Evolutionary conservation across 2,888 invertebrate genomes (phyloP), one percentile per base, ranked within the genome.

Genomic region (Drosophila prostipennis): DNA sequence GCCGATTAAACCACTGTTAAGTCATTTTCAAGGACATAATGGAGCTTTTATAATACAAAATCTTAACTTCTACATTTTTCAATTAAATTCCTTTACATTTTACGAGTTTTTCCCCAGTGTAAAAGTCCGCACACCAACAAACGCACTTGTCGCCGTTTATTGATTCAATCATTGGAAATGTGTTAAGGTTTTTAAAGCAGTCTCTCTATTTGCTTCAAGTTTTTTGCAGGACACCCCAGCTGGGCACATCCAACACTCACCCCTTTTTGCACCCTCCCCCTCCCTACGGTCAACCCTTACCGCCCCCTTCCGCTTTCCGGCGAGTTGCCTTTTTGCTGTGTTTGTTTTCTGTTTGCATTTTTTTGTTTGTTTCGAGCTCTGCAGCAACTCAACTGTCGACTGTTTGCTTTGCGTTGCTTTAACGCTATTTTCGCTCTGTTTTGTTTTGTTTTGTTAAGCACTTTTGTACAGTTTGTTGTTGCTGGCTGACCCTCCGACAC

Each of bases 331-430:
- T 84, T 84, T 80, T 80, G 80, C 80, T 72, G 63, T 79, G 79
- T 83, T 82, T 82, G 78, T 77, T 75, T 72, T 68, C 57, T 73
- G 73, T 72, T 72, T 76, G 74, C 68, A 61, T 70, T 76, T 79
- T 73, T 69, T 53, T 51, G 56, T 67, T 67, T 67, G 54, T 63
- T 63, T 68, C 53, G 53, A 68, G 59, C 53, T 55, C 61, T 59
- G 63, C 65, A 67, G 65, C 69, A 61, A 70, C 70, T 70, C 71
- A 75, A 80, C 80, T 82, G 79, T 79, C 79, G 78, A 83, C 80
- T 81, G 80, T 83, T 83, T 83, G 82, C 76, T 82, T 82, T 83
- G 79, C 84, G 76, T 80, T 82, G 84, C 82, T 83, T 83, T 79
- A 84, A 78, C 78, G 81, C 80, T 81, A 74, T 81, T 83, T 82